Conservation (phyloP, 1,140 invertebrate genomes). For the Pseudachorutes palmiensis region DNA sequence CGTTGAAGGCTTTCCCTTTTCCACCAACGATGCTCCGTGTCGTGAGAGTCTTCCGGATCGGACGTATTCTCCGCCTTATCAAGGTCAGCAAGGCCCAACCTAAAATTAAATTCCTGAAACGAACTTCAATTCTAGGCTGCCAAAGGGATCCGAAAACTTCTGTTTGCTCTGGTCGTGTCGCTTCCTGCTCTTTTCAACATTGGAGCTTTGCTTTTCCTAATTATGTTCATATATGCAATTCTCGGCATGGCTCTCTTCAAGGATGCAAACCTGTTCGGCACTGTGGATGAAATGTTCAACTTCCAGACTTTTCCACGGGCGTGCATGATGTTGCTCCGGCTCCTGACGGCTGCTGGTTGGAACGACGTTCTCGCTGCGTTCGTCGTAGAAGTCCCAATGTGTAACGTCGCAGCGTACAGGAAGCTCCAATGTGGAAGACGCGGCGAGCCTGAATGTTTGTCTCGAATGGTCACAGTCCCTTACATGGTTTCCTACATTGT, state of each 20-base stretch:
- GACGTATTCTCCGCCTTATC: constrained; percentile 85
- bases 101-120: too few species aligned
- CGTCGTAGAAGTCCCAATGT: constrained; percentile 78
- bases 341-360: constrained; percentile 92
- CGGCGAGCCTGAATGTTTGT: constrained; percentile 33
- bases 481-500: constrained; percentile 94
- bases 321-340: constrained; percentile 82
- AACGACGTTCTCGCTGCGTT: constrained; percentile 84
- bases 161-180: constrained; percentile 90
- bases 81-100: constrained; percentile 64
- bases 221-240: constrained; percentile 94
- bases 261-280: constrained; percentile 73
- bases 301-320: constrained; percentile 88
- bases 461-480: constrained; percentile 65
- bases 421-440: constrained; percentile 32
- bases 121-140: constrained; percentile 55
- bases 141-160: constrained; percentile 88
- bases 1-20: constrained; percentile 81
- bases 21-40: constrained; percentile 86
- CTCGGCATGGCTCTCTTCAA: constrained; percentile 93
- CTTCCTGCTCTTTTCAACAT: constrained; percentile 92
- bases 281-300: constrained; percentile 82
- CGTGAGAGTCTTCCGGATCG: constrained; percentile 88
- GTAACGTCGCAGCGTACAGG: constrained; percentile 49
- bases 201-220: constrained; percentile 78